phyloP scores from a whole-genome alignment of 2,888 invertebrate genomes.

The Oithona nana region DNA sequence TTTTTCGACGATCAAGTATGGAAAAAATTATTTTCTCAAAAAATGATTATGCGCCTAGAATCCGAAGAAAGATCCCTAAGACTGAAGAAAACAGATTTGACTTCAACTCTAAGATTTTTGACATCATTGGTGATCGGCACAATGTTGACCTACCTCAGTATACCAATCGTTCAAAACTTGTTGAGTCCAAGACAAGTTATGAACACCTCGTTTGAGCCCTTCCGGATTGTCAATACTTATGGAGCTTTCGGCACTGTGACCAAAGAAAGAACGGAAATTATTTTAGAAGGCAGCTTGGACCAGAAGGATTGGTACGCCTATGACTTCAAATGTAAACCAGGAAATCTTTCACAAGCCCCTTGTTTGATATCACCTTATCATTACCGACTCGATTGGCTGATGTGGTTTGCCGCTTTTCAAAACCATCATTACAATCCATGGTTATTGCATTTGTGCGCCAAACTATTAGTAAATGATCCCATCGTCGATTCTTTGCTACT shows the following conservation, averaged over 20 bases:
- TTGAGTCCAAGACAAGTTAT: slow-evolving; percentile 28
- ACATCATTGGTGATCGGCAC: slow-evolving; percentile 23
- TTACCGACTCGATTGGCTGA: slow-evolving; percentile 59
- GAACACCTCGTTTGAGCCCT: slow-evolving; percentile 31
- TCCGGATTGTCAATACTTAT: slow-evolving; percentile 40
- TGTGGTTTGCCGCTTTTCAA: slow-evolving; percentile 57
- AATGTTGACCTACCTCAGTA: slow-evolving; percentile 28
- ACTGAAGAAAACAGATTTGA: not conserved
- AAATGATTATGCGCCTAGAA: not conserved
- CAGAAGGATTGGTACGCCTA: slow-evolving; percentile 51
- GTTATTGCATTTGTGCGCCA: slow-evolving; percentile 47
- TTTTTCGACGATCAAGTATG: slow-evolving; percentile 28
- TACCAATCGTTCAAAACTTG: slow-evolving; percentile 30
- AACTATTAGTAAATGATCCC: slow-evolving; percentile 30
- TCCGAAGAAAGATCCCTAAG: not conserved
- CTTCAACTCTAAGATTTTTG: not conserved
- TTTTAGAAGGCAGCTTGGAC: slow-evolving; percentile 46
- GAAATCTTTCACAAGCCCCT: slow-evolving; percentile 42
- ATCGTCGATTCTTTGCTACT: slow-evolving; percentile 24
- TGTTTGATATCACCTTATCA: slow-evolving; percentile 44
- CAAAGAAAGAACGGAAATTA: slow-evolving; percentile 48
- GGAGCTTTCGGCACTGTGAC: slow-evolving; percentile 47
- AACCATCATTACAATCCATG: slow-evolving; percentile 49
- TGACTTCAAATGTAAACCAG: slow-evolving; percentile 54
- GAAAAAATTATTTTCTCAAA: slow-evolving; percentile 18